Conservation (phyloP, 2,888 invertebrate genomes). For the Lissocephala sabroskyi region DNA sequence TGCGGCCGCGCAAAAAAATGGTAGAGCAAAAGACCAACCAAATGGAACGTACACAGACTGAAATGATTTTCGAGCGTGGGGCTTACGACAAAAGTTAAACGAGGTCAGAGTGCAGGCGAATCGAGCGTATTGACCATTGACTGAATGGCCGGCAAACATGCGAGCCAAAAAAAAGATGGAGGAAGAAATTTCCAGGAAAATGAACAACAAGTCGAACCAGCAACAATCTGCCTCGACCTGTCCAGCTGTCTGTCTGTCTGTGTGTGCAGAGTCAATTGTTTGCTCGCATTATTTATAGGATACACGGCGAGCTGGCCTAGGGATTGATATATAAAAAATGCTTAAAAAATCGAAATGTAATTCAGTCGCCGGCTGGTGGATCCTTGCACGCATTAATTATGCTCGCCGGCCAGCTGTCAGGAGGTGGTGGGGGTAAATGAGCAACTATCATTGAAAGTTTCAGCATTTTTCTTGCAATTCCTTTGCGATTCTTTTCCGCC, state of each 20-base stretch:
- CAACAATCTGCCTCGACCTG: conserved; percentile 18
- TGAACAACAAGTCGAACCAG: neutral
- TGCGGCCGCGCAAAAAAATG: conserved; percentile 37
- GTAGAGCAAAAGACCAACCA: conserved; percentile 40
- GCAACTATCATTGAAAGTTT: conserved; percentile 5
- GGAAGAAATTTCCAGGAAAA: neutral
- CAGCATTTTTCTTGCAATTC: conserved; percentile 5
- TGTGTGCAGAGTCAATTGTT: conserved; percentile 25
- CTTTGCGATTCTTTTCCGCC: conserved; percentile 38
- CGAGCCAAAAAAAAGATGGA: conserved; percentile 30
- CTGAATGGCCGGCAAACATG: conserved; percentile 43
- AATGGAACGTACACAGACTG: conserved; percentile 33
- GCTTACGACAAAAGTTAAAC: conserved; percentile 46
- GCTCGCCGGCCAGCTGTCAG: too few relatives aligned
- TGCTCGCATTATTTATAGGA: conserved; percentile 32
- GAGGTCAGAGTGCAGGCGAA: conserved; percentile 55
- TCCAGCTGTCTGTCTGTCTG: conserved; percentile 1
- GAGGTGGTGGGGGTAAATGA: neutral
- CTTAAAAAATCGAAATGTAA: too few relatives aligned
- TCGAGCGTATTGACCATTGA: conserved; percentile 52
- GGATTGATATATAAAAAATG: too few relatives aligned
- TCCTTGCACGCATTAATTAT: too few relatives aligned
- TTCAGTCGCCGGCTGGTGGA: too few relatives aligned
- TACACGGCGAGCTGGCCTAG: too few relatives aligned
- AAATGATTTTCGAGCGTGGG: conserved; percentile 47